A percentile compares a stretch with the other conserved stretches of the same genome.
Conservation (phyloP, 2,797 vertebrate species). For the Cephalopachus bancanus region DNA sequence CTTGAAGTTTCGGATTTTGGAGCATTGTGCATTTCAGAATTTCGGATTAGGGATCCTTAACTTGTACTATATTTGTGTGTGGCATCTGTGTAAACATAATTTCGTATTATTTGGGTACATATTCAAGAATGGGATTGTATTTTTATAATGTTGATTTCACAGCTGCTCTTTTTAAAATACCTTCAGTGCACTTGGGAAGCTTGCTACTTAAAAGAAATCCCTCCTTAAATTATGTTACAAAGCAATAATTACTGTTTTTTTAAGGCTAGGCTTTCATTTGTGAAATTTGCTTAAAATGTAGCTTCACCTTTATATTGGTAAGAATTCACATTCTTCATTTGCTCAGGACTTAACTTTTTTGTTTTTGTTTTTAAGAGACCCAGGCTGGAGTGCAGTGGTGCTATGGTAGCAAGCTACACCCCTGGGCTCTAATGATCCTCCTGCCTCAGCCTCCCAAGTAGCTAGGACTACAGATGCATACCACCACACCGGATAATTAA, state of each 20-base stretch:
- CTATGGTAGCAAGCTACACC: too few species aligned
- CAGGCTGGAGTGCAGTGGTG: too few species aligned
- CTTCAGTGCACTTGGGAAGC: neutral
- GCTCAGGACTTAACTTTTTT: neutral
- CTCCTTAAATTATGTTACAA: slow-evolving; percentile 47
- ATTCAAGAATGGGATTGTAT: neutral
- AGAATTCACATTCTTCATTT: slow-evolving; percentile 46
- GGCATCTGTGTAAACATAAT: neutral
- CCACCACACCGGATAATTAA: too few species aligned
- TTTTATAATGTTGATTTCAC: neutral
- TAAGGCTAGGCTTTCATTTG: slow-evolving; percentile 2
- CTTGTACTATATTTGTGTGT: neutral
- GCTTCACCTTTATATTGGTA: neutral
- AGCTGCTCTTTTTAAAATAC: slow-evolving; percentile 2
- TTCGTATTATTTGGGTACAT: slow-evolving; percentile 4
- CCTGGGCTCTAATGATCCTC: too few species aligned
- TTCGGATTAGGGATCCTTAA: neutral
- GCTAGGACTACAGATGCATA: too few species aligned
- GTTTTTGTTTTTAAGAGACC: too few species aligned
- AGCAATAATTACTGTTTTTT: slow-evolving; percentile 20
- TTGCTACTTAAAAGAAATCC: slow-evolving; percentile 12
- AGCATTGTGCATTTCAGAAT: neutral
- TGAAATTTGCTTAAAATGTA: slow-evolving; percentile 9
- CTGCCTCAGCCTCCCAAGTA: too few species aligned
- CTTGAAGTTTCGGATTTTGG: neutral